Base-by-base conservation (phyloP, 2,888 invertebrate species). In the Scaptomyza parva region DNA sequence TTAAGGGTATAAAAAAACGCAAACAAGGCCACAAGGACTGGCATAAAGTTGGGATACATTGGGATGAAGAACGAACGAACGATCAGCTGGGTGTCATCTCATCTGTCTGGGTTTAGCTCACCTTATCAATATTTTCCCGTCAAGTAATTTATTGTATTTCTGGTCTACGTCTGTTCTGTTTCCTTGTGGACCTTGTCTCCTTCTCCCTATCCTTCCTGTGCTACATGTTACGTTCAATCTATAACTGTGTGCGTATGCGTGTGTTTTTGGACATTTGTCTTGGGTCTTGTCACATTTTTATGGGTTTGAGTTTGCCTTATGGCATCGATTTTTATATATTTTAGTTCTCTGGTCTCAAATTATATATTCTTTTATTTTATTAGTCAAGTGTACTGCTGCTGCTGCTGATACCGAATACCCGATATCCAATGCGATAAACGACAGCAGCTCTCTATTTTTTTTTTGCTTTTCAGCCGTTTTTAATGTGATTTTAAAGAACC, bases 81-180 rank as follows among this genome's bases (percentile, higher is more conserved):
- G 71, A 86, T 86, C 87, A 85, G 70, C 73, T 81, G 77, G 84
- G 84, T 81, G 80, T 82, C 78, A 75, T 78, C 80, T 63, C 63
- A 50, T 37, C 37, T 59, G 71, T 67, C 75, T 70, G 75, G 64
- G 63, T 48, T 71, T 33, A 33, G 54, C 39, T 35, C 84, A 77
- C 71, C 89, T 90, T 90, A 90, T 89, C 89, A 90, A 90, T 88
- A 88, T 90, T 90, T 82, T 80, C 68, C 69, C 82, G 89, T 89
- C 89, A 83, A 86, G 87, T 89, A 90, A 89, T 89, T 90, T 89
- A 89, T 82, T 85, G 87, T 70, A 70, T 86, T 88, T 89, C 59
- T 72, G 66, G 24, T 66, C n/a, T 66, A 73, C 67, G 70, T 78
- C 66, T 33, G 28, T 71, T 70, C 82, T 71, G 71, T 79, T 81